Evolutionary conservation across 2,888 invertebrate species (phyloP).

Genomic region (Rhopalosiphum nymphaeae): DNA sequence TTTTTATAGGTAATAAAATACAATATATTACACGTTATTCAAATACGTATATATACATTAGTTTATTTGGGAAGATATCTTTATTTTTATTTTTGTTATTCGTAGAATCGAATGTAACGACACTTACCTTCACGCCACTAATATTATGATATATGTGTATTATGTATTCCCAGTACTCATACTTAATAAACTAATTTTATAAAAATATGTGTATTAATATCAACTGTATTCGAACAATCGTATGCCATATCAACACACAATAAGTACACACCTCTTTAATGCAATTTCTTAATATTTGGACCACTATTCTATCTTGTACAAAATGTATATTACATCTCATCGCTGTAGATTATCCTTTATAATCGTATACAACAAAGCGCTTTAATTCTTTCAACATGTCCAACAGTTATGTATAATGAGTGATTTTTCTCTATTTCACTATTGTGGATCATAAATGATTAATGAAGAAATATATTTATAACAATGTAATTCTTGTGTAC

Average conservation of each 20-base stretch:
- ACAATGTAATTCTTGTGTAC: no score
- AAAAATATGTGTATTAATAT: background rate
- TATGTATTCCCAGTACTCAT: background rate
- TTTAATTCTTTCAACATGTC: background rate
- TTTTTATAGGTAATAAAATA: background rate
- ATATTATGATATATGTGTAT: background rate
- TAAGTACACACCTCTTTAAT: background rate
- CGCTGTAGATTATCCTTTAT: background rate
- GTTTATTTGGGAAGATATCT: background rate
- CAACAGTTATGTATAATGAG: background rate
- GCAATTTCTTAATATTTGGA: background rate
- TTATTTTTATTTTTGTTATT: background rate
- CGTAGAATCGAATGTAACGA: background rate
- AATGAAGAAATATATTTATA: background rate
- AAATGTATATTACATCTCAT: background rate
- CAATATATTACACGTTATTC: background rate
- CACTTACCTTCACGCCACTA: background rate
- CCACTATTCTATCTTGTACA: background rate
- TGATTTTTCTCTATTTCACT: background rate
- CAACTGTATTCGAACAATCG: background rate
- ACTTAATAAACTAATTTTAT: background rate
- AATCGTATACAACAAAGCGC: background rate
- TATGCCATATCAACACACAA: background rate
- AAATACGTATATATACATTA: background rate
- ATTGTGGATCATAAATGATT: background rate